Percentiles rank a stretch among this genome's conserved stretches.
Conservation (phyloP, 1,140 invertebrate species). For the Spodoptera frugiperda region DNA sequence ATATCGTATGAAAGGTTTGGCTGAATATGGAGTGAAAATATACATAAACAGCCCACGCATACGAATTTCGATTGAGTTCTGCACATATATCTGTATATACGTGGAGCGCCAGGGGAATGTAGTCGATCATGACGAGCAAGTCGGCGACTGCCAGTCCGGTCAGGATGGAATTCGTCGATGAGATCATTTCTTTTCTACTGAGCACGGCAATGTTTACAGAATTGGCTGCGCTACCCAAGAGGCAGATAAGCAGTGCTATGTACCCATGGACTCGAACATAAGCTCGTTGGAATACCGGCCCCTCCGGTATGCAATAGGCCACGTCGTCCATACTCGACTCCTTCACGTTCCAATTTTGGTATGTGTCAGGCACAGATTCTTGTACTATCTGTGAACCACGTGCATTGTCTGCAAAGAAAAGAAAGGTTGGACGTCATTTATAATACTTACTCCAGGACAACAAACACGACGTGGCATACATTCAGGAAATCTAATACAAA, state of each 20-base stretch:
- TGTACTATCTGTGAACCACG: slow-evolving; percentile 15
- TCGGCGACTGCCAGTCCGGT: slow-evolving; percentile 96
- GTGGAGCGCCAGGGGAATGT: slow-evolving; percentile 95
- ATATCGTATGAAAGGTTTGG: slow-evolving; percentile 95
- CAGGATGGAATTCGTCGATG: slow-evolving; percentile 94
- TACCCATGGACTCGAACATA: slow-evolving; percentile 81
- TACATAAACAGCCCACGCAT: slow-evolving; percentile 93
- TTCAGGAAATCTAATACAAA: slow-evolving; percentile 18
- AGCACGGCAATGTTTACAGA: slow-evolving; percentile 97
- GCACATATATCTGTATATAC: slow-evolving; percentile 89
- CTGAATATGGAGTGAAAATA: slow-evolving; percentile 94
- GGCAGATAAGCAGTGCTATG: slow-evolving; percentile 90
- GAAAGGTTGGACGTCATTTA: neutral
- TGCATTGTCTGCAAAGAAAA: slow-evolving; percentile 53
- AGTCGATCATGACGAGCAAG: slow-evolving; percentile 96
- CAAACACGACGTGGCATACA: neutral
- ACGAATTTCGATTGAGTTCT: slow-evolving; percentile 88
- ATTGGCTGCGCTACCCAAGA: slow-evolving; percentile 97
- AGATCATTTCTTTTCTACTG: slow-evolving; percentile 95
- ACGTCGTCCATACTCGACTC: slow-evolving; percentile 61
- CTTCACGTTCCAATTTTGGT: slow-evolving; percentile 38
- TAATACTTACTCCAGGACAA: neutral
- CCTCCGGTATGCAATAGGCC: slow-evolving; percentile 80
- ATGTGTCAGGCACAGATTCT: neutral
- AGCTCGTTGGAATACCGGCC: slow-evolving; percentile 74